Base-by-base conservation (phyloP, 2,888 invertebrate species). In the Selenia dentaria region DNA sequence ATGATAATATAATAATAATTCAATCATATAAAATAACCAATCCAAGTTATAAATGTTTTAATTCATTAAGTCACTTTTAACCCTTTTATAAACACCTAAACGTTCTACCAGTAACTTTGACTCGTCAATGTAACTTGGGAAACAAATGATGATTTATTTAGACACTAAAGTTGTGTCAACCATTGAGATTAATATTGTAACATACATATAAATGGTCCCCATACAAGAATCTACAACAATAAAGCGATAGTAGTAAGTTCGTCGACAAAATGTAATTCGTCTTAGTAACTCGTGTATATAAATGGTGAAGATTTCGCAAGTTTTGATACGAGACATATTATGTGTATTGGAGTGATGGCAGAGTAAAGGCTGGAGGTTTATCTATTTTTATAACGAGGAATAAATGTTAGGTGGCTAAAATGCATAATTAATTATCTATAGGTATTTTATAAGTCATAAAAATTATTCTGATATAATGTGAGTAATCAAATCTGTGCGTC, bases 371-470 rank as follows among this genome's bases (percentile, higher is more conserved):
- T 70, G 68, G 70, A 65, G 66, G 72, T 70, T 66, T 77, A 73
- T 79, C 77, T 84, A 84, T 85, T 85, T 85, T 85, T 86, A 65
- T 84, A 84, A 78, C 56, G 75, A 72, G 76, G 74, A 63, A 62
- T 64, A 68, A 70, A 79, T 80, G 83, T 85, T 84, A 80, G 73
- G 83, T 85, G 84, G 85, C 82, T 85, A 80, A 79, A 78, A 71
- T 76, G 79, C 82, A 82, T 79, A 77, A 74, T 73, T 69, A 61
- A 67, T 59, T 62, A 68, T 50, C 34, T 41, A 50, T 45, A 67
- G 50, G 62, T 64, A 62, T 56, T 52, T 43, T 63, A 62, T 59
- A 54, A 47, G 44, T 10, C 10, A 8, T 8, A 24, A 8, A 9
- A 25, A 6, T 41, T 52, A 58, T 65, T 62, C 24, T 18, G 24